A percentile compares a stretch with the other conserved stretches of the same genome.
These are phyloP conservation scores for Drosophila kohkoa DNA, from an alignment of 1,140 invertebrate species.

Conservation along the genomic window DNA sequence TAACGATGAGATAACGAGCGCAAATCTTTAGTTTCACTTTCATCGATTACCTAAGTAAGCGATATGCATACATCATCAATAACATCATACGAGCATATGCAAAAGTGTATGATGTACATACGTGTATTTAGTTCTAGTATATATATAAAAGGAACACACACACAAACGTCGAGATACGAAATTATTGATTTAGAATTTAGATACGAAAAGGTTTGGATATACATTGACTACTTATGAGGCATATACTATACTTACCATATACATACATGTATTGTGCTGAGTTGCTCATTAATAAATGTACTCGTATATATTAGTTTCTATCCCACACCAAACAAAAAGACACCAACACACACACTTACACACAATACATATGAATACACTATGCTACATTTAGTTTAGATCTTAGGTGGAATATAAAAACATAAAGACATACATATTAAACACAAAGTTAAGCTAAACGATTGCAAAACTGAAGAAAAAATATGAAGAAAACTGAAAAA, in stretches of 20 bases:
- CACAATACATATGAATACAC: conserved; percentile 45
- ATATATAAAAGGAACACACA: conserved; percentile 61
- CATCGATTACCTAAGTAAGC: conserved; percentile 67
- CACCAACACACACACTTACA: conserved; percentile 46
- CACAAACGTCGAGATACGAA: conserved; percentile 50
- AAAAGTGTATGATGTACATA: conserved; percentile 36
- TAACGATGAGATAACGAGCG: conserved; percentile 27
- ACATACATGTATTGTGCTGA: conserved; percentile 53
- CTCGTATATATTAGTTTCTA: conserved; percentile 57
- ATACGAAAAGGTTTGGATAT: conserved; percentile 71
- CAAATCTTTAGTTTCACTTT: conserved; percentile 52
- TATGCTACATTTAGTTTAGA: conserved; percentile 77
- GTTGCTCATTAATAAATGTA: conserved; percentile 75
- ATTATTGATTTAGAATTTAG: conserved; percentile 73
- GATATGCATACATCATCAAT: conserved; percentile 43
- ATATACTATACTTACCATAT: conserved; percentile 45
- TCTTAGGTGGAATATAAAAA: conserved; percentile 65
- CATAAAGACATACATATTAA: conserved; percentile 59
- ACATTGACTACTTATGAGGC: conserved; percentile 56
- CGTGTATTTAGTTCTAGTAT: conserved; percentile 73
- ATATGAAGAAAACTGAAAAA: conserved; percentile 4
- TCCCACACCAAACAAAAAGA: conserved; percentile 26
- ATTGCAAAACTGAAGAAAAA: conserved; percentile 28
- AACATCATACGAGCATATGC: conserved; percentile 10
- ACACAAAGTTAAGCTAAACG: conserved; percentile 61